Percentiles rank a stretch among this genome's conserved stretches.
Evolutionary conservation across 2,888 invertebrate species (phyloP).

Genomic region (Cheilosia soror): DNA sequence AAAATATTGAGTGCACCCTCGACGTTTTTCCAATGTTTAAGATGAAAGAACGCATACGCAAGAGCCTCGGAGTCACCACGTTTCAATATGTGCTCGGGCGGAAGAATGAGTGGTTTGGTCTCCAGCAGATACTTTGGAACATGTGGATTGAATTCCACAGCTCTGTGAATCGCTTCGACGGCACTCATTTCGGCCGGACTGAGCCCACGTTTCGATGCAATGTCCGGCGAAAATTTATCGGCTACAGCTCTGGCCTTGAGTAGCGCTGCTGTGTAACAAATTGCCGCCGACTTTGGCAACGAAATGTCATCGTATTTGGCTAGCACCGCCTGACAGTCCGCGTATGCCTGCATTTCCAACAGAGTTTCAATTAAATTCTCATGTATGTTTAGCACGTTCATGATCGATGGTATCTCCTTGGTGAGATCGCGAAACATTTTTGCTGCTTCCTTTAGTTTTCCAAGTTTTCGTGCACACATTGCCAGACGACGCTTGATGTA

Average conservation of each 20-base stretch:
- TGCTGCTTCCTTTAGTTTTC: conserved; percentile 96
- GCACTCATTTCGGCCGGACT: conserved; percentile 96
- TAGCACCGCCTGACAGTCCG: conserved; percentile 96
- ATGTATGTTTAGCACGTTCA: conserved; percentile 96
- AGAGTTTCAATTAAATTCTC: conserved; percentile 98
- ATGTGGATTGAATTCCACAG: conserved; percentile 99
- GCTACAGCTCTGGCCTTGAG: conserved; percentile 96
- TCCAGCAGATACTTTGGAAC: conserved; percentile 98
- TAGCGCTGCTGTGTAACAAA: conserved; percentile 97
- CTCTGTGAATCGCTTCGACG: conserved; percentile 96
- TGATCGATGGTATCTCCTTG: conserved; percentile 97
- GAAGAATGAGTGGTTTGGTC: conserved; percentile 96
- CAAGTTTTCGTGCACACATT: conserved; percentile 98
- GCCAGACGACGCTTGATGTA: conserved; percentile 97
- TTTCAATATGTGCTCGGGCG: conserved; percentile 98
- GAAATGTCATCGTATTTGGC: conserved; percentile 97
- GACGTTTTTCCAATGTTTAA: conserved; percentile 97
- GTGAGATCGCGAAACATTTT: conserved; percentile 98
- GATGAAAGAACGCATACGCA: conserved; percentile 97
- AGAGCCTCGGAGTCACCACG: conserved; percentile 98
- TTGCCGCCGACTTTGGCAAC: conserved; percentile 96
- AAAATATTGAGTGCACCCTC: conserved; percentile 97
- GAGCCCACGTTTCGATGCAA: conserved; percentile 92
- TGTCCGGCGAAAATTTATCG: conserved; percentile 94
- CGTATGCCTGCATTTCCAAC: conserved; percentile 97